A percentile compares a stretch with the other conserved stretches of the same genome.
Evolutionary conservation across 2,113 vertebrate species (phyloP).

Genomic region (Heterocephalus glaber): DNA sequence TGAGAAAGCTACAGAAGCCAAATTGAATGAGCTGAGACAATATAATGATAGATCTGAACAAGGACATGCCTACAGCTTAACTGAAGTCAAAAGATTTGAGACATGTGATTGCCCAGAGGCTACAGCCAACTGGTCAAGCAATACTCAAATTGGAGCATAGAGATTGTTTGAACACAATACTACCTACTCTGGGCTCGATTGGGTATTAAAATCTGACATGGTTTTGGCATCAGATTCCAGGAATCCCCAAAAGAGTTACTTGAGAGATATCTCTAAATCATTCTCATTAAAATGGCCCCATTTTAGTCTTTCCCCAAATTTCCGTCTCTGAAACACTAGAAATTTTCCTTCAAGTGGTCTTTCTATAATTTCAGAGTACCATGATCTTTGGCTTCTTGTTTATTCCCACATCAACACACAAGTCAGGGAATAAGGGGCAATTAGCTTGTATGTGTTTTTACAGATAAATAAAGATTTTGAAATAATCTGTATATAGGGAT

Average conservation of each 20-base stretch:
- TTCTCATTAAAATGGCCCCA: background rate
- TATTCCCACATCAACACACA: background rate
- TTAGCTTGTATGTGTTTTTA: conserved; percentile 54
- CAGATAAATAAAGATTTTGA: conserved; percentile 70
- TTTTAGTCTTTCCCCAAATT: background rate
- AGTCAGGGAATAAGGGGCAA: background rate
- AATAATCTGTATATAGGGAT: conserved; percentile 73
- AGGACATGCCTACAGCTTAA: background rate
- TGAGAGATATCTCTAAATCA: background rate
- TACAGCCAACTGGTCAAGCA: background rate
- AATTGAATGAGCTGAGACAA: background rate
- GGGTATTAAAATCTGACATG: background rate
- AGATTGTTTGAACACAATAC: background rate
- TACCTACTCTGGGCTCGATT: too few species aligned
- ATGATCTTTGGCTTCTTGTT: background rate
- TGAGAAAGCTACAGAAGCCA: background rate
- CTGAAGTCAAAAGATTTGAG: background rate
- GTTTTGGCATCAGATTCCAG: background rate
- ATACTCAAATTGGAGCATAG: background rate
- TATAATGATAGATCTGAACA: background rate
- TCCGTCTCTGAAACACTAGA: background rate
- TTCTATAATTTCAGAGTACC: background rate
- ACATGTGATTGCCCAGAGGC: background rate
- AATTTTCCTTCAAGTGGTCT: background rate
- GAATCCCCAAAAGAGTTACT: background rate